Base-by-base conservation (phyloP, 2,797 vertebrate genomes). In the Nothura maculosa region DNA sequence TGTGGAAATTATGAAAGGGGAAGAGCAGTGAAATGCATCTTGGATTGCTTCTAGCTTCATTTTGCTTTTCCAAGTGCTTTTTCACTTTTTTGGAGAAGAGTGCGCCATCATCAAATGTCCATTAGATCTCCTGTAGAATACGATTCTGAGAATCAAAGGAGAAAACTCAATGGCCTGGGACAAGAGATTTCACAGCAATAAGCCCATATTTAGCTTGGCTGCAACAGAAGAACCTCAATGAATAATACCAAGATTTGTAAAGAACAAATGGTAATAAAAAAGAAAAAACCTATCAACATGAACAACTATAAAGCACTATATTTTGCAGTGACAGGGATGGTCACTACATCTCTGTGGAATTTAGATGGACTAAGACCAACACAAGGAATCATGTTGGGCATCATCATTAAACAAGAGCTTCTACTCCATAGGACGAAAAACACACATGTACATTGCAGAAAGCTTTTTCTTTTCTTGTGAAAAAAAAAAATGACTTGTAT, bases 1-100 rank as follows among this genome's bases (percentile, higher is more conserved):
- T 1, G 10, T 42, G 62, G 48, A 34, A 16, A 11, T 2, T 13
- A 16, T 4, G 1, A 10, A 22, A 38, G n/a, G 21, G 47, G 58
- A 47, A 10, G 40, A 30, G 70, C 6, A 42, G 7, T 0, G 0
- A 2, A 43, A n/a, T 0, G 1, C n/a, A 6, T 2, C 28, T 19
- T 11, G n/a, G 0, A 12, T 0, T 40, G 24, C 43, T 22, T 52
- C 28, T 5, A 18, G 52, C 12, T 38, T 19, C 6, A 0, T 30
- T 3, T 24, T 50, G 9, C 25, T 1, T 27, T 25, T 22, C 13
- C 50, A 21, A 40, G 40, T 40, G 40, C 40, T 40, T 40, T 40
- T 40, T 14, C 40, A 40, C 40, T 40, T 9, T 19, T 16, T n/a
- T 1, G 10, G 40, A 13, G 43, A 54, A 58, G 9, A 52, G 24